Conservation (phyloP, 1,140 invertebrate species). For the Ladona fulva region DNA sequence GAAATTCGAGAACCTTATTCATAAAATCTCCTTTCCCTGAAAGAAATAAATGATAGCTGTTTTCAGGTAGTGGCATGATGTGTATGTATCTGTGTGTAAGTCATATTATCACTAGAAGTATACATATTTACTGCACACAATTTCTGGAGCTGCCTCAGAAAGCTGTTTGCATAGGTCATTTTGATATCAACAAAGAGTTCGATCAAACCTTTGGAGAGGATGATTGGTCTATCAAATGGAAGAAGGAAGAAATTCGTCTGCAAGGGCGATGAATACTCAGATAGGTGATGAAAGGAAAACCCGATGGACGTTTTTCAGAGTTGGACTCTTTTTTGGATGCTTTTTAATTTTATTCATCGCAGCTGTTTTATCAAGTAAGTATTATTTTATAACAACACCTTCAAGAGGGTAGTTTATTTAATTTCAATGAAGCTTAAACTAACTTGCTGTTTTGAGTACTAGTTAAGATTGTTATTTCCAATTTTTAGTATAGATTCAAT, state of each 20-base stretch:
- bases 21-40: no score
- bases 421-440: no score
- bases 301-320: conserved; percentile 76
- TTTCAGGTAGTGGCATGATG: no score
- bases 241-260: conserved; percentile 72
- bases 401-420: conserved; percentile 31
- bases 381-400: conserved; percentile 26
- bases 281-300: conserved; percentile 74
- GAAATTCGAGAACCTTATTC: no score
- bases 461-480: not conserved
- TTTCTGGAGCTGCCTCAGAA: conserved; percentile 57
- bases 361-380: conserved; percentile 59
- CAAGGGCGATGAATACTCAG: conserved; percentile 77
- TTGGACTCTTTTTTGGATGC: conserved; percentile 71
- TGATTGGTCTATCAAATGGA: conserved; percentile 68
- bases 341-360: conserved; percentile 68
- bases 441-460: conserved; percentile 25
- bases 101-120: no score
- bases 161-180: conserved; percentile 71
- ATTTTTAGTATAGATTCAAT: no score
- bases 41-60: no score
- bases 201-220: conserved; percentile 76
- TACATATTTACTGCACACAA: conserved; percentile 43
- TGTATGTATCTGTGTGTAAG: no score
- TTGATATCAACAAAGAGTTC: conserved; percentile 81